Evolutionary conservation across 2,888 invertebrate genomes (phyloP).

Genomic region (Melanophora roralis): DNA sequence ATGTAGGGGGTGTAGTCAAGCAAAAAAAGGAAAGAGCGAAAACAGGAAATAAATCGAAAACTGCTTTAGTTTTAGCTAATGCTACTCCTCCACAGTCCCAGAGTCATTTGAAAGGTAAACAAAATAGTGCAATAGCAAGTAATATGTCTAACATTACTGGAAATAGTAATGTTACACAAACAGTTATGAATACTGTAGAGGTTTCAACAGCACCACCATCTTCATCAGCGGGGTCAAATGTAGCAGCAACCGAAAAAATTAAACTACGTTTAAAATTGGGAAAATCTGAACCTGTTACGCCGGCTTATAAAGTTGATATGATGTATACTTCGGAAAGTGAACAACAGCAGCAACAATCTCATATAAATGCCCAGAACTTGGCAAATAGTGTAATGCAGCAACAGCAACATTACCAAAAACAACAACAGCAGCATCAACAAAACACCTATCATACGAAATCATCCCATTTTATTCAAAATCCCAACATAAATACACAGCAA

Average conservation of each 20-base stretch:
- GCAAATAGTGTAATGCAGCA: slow-evolving; percentile 57
- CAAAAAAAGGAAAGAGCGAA: slow-evolving; percentile 72
- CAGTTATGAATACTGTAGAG: slow-evolving; percentile 17
- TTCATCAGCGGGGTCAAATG: slow-evolving; percentile 28
- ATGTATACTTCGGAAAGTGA: slow-evolving; percentile 79
- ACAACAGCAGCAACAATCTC: slow-evolving; percentile 55
- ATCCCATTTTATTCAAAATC: slow-evolving; percentile 42
- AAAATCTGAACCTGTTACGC: slow-evolving; percentile 87
- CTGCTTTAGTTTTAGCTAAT: slow-evolving; percentile 39
- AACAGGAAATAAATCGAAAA: slow-evolving; percentile 67
- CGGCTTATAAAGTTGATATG: slow-evolving; percentile 90
- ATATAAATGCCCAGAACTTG: slow-evolving; percentile 61
- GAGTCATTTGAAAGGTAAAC: slow-evolving; percentile 19
- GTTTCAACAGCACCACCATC: slow-evolving; percentile 30
- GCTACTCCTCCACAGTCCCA: slow-evolving; percentile 3
- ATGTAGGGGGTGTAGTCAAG: slow-evolving; percentile 64
- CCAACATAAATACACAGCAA: slow-evolving; percentile 37
- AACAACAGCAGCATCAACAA: slow-evolving; percentile 38
- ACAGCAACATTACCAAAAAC: no score
- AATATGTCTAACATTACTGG: slow-evolving; percentile 19
- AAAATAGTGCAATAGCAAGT: slow-evolving; percentile 36
- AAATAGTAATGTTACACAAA: neutral
- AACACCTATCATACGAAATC: slow-evolving; percentile 50
- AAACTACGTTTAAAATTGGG: slow-evolving; percentile 89
- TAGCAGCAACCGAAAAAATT: slow-evolving; percentile 82